These are phyloP conservation scores for Callosobruchus maculatus DNA, from an alignment of 2,888 invertebrate genomes.

Conservation along the genomic window DNA sequence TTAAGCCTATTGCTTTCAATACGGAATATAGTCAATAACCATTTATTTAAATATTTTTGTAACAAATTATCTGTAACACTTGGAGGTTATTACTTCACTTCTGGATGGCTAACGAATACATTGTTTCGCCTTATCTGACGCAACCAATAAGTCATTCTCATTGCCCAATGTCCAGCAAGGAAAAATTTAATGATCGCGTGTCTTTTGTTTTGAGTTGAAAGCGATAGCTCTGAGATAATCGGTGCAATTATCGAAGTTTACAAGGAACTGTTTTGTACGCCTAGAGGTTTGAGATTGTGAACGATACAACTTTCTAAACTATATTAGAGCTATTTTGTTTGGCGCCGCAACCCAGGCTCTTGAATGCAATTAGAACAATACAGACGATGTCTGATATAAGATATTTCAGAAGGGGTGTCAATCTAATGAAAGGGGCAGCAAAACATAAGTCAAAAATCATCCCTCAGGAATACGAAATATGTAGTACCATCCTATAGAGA, in stretches of 20 bases:
- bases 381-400: no score
- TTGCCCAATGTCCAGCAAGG: background rate
- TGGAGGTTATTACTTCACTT: background rate
- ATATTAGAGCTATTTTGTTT: background rate
- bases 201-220: constrained; percentile 11
- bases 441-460: no score
- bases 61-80: background rate
- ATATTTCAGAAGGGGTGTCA: no score
- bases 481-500: no score
- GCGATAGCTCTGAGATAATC: constrained; percentile 5
- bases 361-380: no score
- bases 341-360: no score
- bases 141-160: background rate
- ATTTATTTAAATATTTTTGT: background rate
- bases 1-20: background rate
- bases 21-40: background rate
- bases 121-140: background rate
- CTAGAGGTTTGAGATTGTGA: background rate
- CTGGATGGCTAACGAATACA: background rate
- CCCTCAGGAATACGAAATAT: no score
- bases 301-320: background rate
- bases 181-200: constrained; percentile 6
- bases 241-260: constrained; percentile 10
- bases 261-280: constrained; percentile 9
- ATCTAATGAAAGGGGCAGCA: no score